Conservation (phyloP, 2,888 invertebrate genomes). For the Agrochola circellaris region DNA sequence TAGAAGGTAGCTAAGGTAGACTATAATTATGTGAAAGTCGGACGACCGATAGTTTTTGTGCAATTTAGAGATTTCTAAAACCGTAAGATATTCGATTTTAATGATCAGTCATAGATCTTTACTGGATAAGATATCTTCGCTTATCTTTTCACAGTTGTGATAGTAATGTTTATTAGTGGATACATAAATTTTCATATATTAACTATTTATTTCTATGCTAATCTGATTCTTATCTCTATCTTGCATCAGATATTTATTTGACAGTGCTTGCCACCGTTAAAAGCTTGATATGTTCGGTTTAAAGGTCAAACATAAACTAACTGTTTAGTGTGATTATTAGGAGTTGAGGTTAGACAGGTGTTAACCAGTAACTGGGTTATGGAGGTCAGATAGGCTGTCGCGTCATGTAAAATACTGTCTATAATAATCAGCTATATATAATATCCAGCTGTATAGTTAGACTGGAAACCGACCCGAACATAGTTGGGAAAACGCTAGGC, state of each 20-base stretch:
- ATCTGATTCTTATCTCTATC: conserved; percentile 51
- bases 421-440: too few relatives aligned
- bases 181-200: conserved; percentile 15
- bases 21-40: conserved; percentile 8
- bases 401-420: neutral
- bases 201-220: conserved; percentile 48
- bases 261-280: conserved; percentile 60
- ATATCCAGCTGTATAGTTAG: neutral
- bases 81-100: conserved; percentile 8
- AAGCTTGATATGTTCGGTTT: conserved; percentile 38
- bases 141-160: conserved; percentile 29
- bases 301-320: conserved; percentile 58
- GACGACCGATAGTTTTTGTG: too few relatives aligned
- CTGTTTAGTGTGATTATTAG: conserved; percentile 17
- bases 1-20: neutral
- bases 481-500: neutral
- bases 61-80: neutral
- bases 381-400: neutral
- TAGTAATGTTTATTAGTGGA: conserved; percentile 28
- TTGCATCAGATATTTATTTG: conserved; percentile 48
- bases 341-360: neutral
- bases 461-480: neutral
- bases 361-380: neutral
- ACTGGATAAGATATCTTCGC: conserved; percentile 5
- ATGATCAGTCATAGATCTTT: conserved; percentile 15